Base-by-base conservation (phyloP, 2,888 invertebrate species). In the Oegoconia quadripuncta region DNA sequence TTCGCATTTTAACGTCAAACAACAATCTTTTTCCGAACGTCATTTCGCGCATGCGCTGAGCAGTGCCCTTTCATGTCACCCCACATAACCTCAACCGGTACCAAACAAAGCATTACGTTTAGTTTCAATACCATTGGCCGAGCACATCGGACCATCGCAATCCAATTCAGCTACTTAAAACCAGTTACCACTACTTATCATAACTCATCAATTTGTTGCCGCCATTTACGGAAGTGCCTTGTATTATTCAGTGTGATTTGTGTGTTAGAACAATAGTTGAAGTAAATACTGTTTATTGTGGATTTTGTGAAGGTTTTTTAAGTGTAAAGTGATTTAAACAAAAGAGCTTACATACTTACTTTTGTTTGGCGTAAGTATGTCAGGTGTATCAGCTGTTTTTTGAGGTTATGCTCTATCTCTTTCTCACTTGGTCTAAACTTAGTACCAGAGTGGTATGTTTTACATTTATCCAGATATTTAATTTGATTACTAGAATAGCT, bases 41-140 rank as follows among this genome's bases (percentile, higher is more conserved):
- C 20, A 9, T 11, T 30, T 25, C 7, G 40, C 68, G 69, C 72
- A 70, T 68, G 69, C 71, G 71, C 62, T 40, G 3, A 39, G 15
- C 18, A 16, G 39, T 39, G 39, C 38, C 27, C 15, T 29, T 40
- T 42, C 44, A 45, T 50, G 55, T 55, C 59, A 58, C 51, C 46
- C 36, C 38, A 41, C 52, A 57, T 64, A 70, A 71, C 69, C 70
- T 66, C 34, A 46, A 50, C 48, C 26, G 34, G 12, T 18, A 40
- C 29, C 45, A 48, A 47, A 51, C 30, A 38, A 37, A 46, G 39
- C 25, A 33, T 33, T 32, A 40, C 36, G 38, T 26, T 28, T 14
- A 26, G 11, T 18, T 30, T 36, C 36, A 28, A 25, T 46, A 42
- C 50, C 33, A 66, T 69, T 66, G 66, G 67, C 48, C 48, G 51